These are phyloP conservation scores for Caenorhabditis sp. DNA, from an alignment of 2,888 invertebrate species.

Conservation along the genomic window DNA sequence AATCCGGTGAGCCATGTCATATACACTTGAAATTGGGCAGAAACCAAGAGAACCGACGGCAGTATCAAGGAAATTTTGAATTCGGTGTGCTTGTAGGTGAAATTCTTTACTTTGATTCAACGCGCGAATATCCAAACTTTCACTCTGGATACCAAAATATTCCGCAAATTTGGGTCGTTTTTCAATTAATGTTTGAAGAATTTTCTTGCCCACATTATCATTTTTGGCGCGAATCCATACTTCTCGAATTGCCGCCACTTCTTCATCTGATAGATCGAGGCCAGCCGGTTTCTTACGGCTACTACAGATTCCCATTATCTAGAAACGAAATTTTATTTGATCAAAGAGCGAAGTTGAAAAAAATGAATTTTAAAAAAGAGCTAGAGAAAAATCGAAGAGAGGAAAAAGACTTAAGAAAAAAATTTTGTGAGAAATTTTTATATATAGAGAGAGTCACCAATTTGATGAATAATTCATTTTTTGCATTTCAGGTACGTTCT, in stretches of 20 bases:
- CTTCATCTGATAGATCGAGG: slow-evolving; percentile 56
- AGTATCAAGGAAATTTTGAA: slow-evolving; percentile 64
- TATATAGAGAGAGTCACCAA: neutral
- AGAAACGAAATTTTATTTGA: neutral
- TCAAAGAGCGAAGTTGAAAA: neutral
- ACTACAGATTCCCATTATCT: slow-evolving; percentile 40
- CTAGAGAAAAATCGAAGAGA: neutral
- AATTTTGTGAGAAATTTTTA: no score
- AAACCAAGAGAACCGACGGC: slow-evolving; percentile 64
- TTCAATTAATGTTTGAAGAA: slow-evolving; percentile 60
- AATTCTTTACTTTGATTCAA: slow-evolving; percentile 62
- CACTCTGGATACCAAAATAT: slow-evolving; percentile 63
- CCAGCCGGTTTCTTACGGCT: slow-evolving; percentile 13
- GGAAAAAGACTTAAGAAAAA: neutral
- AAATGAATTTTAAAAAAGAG: neutral
- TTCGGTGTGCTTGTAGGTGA: slow-evolving; percentile 62
- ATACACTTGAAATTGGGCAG: slow-evolving; percentile 60
- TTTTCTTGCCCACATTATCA: slow-evolving; percentile 62
- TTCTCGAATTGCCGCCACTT: slow-evolving; percentile 58
- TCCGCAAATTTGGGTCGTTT: slow-evolving; percentile 66
- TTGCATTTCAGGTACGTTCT: neutral
- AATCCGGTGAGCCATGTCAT: slow-evolving; percentile 64
- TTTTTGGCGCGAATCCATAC: slow-evolving; percentile 64
- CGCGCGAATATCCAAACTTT: slow-evolving; percentile 52
- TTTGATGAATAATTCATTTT: neutral